Evolutionary conservation across 1,140 invertebrate genomes (phyloP).

Genomic region (Hydropsyche tenuis): DNA sequence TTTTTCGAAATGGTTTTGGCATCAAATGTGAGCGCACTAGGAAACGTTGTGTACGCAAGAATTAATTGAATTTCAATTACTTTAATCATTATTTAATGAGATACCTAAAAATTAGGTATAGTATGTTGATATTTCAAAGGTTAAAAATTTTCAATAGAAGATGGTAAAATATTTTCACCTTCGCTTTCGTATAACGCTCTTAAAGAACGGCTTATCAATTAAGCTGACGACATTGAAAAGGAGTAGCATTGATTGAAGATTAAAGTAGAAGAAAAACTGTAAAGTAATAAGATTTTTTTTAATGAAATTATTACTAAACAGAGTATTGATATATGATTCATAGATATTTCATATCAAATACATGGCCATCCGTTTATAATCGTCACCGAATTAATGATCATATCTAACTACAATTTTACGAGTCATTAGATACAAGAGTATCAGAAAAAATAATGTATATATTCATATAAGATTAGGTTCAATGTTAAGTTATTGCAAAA

Average conservation of each 20-base stretch:
- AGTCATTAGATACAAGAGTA: too few species aligned
- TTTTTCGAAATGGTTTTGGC: background rate
- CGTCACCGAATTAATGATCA: too few species aligned
- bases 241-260: background rate
- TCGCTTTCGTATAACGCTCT: background rate
- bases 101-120: background rate
- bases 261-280: too few species aligned
- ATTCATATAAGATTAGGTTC: too few species aligned
- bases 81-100: background rate
- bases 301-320: constrained; percentile 2
- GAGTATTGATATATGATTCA: background rate
- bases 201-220: background rate
- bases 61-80: background rate
- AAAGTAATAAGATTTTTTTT: too few species aligned
- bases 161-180: background rate
- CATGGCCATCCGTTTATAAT: too few species aligned
- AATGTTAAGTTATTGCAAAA: too few species aligned
- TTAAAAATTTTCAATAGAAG: background rate
- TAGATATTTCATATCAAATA: background rate
- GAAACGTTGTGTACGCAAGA: background rate
- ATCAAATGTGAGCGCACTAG: background rate
- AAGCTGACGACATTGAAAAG: background rate
- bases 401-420: too few species aligned
- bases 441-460: too few species aligned
- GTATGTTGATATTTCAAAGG: constrained; percentile 3